Percentiles rank a stretch among this genome's conserved stretches.
phyloP scores from a whole-genome alignment of 2,888 invertebrate species.

The Bhutanitis thaidina region DNA sequence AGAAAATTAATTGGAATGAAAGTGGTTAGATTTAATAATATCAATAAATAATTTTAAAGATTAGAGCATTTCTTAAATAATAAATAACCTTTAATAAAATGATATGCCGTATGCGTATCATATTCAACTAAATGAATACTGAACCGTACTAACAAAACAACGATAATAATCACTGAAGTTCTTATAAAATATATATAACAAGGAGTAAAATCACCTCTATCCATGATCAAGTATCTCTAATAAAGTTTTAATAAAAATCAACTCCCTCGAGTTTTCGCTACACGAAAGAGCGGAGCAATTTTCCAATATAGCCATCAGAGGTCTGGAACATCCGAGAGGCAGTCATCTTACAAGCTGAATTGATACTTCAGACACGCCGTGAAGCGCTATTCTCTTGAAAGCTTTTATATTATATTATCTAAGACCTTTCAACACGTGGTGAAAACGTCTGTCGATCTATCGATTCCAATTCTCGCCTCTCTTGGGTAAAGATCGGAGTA shows the following conservation, averaged over 20 bases:
- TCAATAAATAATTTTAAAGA: too few species aligned
- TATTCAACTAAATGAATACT: too few species aligned
- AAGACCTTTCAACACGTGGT: constrained; percentile 73
- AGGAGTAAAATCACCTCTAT: constrained; percentile 11
- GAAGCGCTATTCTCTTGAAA: constrained; percentile 76
- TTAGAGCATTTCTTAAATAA: too few species aligned
- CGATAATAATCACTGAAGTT: neutral
- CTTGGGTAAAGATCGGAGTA: constrained; percentile 53
- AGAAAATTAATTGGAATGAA: too few species aligned
- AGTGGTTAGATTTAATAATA: too few species aligned
- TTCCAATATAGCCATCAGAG: constrained; percentile 70
- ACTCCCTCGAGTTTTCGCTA: constrained; percentile 49
- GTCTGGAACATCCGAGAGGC: constrained; percentile 59
- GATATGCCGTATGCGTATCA: too few species aligned
- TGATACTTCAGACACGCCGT: constrained; percentile 75
- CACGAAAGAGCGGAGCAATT: constrained; percentile 54
- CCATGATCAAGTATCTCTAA: constrained; percentile 41
- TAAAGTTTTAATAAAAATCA: constrained; percentile 68
- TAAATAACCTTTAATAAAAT: too few species aligned
- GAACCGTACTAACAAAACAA: neutral
- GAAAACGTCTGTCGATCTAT: constrained; percentile 72
- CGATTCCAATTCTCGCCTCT: constrained; percentile 63
- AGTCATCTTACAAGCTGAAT: constrained; percentile 74
- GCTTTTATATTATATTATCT: constrained; percentile 79
- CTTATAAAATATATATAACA: constrained; percentile 8